Evolutionary conservation across 2,797 vertebrate species (phyloP), one percentile per base, ranked within the genome.

Genomic region (Sciurus carolinensis): DNA sequence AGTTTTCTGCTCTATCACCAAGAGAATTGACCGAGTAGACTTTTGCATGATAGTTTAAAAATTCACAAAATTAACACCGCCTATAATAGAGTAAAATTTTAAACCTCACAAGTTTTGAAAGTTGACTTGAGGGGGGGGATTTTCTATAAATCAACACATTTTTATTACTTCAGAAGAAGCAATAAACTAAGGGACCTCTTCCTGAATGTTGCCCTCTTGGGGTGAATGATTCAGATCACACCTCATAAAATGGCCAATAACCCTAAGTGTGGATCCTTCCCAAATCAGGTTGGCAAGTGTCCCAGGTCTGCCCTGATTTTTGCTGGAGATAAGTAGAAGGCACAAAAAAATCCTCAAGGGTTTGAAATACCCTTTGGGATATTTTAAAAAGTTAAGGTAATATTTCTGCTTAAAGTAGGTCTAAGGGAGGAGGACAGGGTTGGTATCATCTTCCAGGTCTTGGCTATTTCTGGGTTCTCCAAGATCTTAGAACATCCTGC

Each of bases 111-210:
- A 91, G 36, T 44, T n/a, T 71, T 33, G 24, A 2, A 57, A 26
- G 36, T 66, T 64, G 42, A 66, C 39, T 96, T 87, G 28, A 15
- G 33, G 14, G 1, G 72, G 77, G 33, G 17, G 13, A 3, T 14
- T 91, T 91, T 76, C 57, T 22, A 1, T 52, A 93, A 90, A 91
- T 22, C 67, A 86, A 44, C 69, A 86, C 50, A 77, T 69, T 87
- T 93, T 93, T 88, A 77, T 91, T 62, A 91, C 87, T 95, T 93
- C 28, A 89, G 86, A 82, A 86, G 75, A 94, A 89, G 87, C 69
- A 72, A 82, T 72, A 86, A 69, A 76, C 42, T 18, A 30, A 75
- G 39, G 15, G 33, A 59, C 33, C 73, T 71, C 69, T 59, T 84
- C 44, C 71, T 87, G 8, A 88, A 62, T 0, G 0, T 39, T 44